A percentile compares a stretch with the other conserved stretches of the same genome.
phyloP scores from a whole-genome alignment of 1,140 invertebrate genomes.

The Euura lappo region DNA sequence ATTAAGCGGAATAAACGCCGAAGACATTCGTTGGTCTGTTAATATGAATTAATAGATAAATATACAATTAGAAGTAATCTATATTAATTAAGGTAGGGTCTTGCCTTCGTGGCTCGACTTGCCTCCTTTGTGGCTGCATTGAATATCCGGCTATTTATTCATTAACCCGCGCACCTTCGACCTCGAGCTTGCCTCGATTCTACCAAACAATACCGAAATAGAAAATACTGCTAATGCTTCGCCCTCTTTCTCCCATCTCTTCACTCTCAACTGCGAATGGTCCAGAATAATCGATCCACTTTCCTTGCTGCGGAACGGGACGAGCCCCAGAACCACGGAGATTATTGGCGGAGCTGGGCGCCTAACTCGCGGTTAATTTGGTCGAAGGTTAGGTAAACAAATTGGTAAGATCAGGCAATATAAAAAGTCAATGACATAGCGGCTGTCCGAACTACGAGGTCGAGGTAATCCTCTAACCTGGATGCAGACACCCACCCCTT shows the following conservation, averaged over 20 bases:
- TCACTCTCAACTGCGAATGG: no score
- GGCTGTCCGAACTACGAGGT: constrained; percentile 25
- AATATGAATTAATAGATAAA: constrained; percentile 61
- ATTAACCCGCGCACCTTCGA: constrained; percentile 57
- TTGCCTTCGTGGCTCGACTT: constrained; percentile 43
- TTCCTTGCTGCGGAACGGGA: no score
- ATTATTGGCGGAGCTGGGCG: background rate
- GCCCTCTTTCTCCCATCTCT: background rate
- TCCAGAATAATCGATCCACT: no score
- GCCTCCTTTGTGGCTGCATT: constrained; percentile 51
- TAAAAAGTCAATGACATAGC: constrained; percentile 25
- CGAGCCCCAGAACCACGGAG: background rate
- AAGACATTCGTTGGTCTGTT: constrained; percentile 49
- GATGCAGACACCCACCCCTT: constrained; percentile 19
- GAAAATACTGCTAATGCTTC: constrained; percentile 4
- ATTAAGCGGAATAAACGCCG: constrained; percentile 54
- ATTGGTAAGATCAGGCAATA: constrained; percentile 36
- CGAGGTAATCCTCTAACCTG: constrained; percentile 31
- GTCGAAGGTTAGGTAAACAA: constrained; percentile 34
- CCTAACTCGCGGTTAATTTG: constrained; percentile 21
- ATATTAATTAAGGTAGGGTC: constrained; percentile 59
- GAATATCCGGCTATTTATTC: constrained; percentile 61
- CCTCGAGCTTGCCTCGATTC: constrained; percentile 32
- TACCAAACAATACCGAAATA: constrained; percentile 4
- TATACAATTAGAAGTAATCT: constrained; percentile 61